Evolutionary conservation across 2,113 vertebrate species (phyloP), one percentile per base, ranked within the genome.

Genomic region (Marmota flaviventris): DNA sequence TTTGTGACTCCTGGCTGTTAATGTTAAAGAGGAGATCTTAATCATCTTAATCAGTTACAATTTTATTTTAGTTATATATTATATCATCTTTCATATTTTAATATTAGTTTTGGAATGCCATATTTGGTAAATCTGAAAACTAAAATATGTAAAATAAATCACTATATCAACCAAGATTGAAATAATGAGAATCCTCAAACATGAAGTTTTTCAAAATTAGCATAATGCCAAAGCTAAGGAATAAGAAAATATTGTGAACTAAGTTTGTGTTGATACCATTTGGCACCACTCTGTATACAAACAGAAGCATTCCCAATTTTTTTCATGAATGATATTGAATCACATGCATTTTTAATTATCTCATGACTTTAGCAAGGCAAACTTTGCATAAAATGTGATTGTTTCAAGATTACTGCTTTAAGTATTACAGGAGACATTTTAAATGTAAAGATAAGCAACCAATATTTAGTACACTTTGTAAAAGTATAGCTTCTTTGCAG

Each of bases 41-140:
- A 69, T 88, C 27, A 70, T 72, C 45, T 61, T 37, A 22, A 16
- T 67, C 34, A 83, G 56, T 22, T 58, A 27, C 45, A 72, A 83
- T 69, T 94, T 51, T 5, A 94, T 58, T 78, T 86, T 6, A 82
- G 24, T 76, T 92, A 16, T 29, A 61, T 45, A 78, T 70, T 24
- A 34, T 77, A 22, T 78, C 8, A 53, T 65, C 76, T 81, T 88
- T 79, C 3, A 32, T 78, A 83, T 56, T 63, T 85, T 16, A 75
- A 76, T 91, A 89, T 63, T 56, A 37, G 51, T 63, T 78, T 48
- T 45, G 53, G 14, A 78, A 27, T 45, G 13, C 20, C 5, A 20
- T 58, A 61, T 45, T 69, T 89, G 70, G 72, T 53, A 91, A 76
- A 83, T 91, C 75, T 77, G 5, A 53, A 89, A 93, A 88, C 42